Conservation (phyloP, 2,113 vertebrate species). For the Anoura caudifer region DNA sequence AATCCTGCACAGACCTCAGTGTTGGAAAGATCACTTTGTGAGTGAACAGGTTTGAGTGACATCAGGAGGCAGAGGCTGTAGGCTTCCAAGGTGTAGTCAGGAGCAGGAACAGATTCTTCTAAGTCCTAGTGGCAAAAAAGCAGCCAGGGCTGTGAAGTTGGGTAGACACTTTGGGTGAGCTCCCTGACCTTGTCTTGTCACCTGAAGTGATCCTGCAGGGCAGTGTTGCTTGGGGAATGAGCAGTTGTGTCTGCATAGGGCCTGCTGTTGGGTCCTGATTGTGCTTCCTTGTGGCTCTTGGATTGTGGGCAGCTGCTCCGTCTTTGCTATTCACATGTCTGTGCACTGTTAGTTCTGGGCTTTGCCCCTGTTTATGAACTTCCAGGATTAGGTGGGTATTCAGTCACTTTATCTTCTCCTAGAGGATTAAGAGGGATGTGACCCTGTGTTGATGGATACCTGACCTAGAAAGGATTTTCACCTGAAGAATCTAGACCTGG, state of each 20-base stretch:
- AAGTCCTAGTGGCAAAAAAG: not conserved
- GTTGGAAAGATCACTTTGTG: not conserved
- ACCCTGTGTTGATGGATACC: not conserved
- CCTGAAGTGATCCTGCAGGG: not conserved
- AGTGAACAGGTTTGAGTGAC: not conserved
- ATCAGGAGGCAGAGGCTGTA: not conserved
- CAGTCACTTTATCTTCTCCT: not conserved
- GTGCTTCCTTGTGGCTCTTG: not conserved
- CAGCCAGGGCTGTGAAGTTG: not conserved
- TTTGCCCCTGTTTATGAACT: not conserved
- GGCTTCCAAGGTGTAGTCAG: not conserved
- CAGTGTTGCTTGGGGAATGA: not conserved
- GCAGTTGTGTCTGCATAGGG: not conserved
- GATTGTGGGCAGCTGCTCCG: not conserved
- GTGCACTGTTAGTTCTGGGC: not conserved
- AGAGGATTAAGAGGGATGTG: not conserved
- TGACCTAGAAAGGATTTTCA: not conserved
- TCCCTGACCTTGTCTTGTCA: not conserved
- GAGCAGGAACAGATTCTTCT: not conserved
- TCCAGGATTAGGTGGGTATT: not conserved
- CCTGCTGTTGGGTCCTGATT: not conserved
- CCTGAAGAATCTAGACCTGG: not conserved
- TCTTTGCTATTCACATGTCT: not conserved
- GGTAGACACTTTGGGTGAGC: not conserved
- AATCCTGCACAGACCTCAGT: not conserved